Evolutionary conservation across 92 coral and sea anemone species (phyloP), one percentile per base, ranked within the genome.

Genomic region (Zoanthus sociatus): DNA sequence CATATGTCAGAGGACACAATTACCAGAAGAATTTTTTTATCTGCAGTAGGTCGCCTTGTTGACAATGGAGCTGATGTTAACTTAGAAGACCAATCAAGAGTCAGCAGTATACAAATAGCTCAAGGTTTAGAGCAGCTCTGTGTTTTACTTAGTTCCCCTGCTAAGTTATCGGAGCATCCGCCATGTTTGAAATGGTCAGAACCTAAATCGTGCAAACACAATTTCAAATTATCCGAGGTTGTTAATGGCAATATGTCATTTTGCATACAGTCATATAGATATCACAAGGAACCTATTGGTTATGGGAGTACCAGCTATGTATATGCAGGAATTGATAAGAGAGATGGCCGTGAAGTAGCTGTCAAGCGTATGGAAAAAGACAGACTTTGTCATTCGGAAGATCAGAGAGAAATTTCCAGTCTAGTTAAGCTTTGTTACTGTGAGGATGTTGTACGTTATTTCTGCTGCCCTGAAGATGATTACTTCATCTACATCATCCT

Each of bases 331-430:
- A 66, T 91, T 31, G 70, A 87, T 56, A 75, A 21, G 9, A 91
- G 69, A 26, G 84, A 87, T 32, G 93, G 91, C 17, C 78, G 88
- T 44, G 91, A 87, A 64, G 88, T 90, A 63, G 91, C 91, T 16
- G 58, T 90, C 14, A 90, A 90, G 46, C 88, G 91, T 16, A 73
- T 87, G 33, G 91, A 81, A 66, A 90, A 90, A 67, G 67, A 48
- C 78, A 42, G 88, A n/a, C 21, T 90, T 30, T 21, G 9, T 7
- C 61, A 84, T 37, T 87, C 83, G 17, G 78, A 87, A 87, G 88
- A 90, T 54, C 60, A 70, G 54, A 61, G 91, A 69, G 93, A 90
- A 48, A 87, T 82, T 18, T 31, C 37, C 10, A 90, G 77, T 83
- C 91, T 90, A 33, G 56, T 79, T 11, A 81, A 66, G 75, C 85